Conservation (phyloP, 2,113 vertebrate genomes). For the Rutilus rutilus region DNA sequence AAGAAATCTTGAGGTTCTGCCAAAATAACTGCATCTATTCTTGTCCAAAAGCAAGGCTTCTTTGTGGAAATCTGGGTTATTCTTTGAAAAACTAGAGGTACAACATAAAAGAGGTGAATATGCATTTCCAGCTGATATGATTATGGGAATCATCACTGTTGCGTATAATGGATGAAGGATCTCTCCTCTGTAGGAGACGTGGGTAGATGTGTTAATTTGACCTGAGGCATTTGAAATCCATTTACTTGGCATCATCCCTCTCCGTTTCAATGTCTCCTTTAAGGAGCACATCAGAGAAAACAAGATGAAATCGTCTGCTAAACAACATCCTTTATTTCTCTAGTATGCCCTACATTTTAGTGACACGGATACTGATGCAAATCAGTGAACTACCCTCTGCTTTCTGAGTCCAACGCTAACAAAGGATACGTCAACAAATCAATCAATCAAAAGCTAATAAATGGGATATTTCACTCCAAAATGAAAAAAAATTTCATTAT, state of each 20-base stretch:
- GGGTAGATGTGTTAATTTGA: slow-evolving; percentile 31
- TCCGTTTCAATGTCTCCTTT: neutral
- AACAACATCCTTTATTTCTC: slow-evolving; percentile 10
- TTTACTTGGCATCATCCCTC: slow-evolving; percentile 22
- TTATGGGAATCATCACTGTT: slow-evolving; percentile 8
- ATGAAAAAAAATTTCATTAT: neutral
- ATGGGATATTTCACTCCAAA: neutral
- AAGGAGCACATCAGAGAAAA: slow-evolving; percentile 9
- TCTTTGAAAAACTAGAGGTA: slow-evolving; percentile 1
- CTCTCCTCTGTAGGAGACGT: neutral
- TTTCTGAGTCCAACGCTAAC: neutral
- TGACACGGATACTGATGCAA: neutral
- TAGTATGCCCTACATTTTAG: slow-evolving; percentile 10
- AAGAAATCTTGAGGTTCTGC: neutral
- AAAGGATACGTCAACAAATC: neutral
- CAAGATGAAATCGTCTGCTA: neutral
- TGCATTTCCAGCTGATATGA: slow-evolving; percentile 23
- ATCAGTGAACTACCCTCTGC: neutral
- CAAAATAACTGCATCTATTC: neutral
- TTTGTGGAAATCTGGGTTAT: slow-evolving; percentile 26
- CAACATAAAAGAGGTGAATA: neutral
- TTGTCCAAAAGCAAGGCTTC: neutral
- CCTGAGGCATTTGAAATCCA: slow-evolving; percentile 20
- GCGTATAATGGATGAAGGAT: neutral
- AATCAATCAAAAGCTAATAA: neutral